Conservation (phyloP, 2,113 vertebrate genomes). For the Equus przewalskii region DNA sequence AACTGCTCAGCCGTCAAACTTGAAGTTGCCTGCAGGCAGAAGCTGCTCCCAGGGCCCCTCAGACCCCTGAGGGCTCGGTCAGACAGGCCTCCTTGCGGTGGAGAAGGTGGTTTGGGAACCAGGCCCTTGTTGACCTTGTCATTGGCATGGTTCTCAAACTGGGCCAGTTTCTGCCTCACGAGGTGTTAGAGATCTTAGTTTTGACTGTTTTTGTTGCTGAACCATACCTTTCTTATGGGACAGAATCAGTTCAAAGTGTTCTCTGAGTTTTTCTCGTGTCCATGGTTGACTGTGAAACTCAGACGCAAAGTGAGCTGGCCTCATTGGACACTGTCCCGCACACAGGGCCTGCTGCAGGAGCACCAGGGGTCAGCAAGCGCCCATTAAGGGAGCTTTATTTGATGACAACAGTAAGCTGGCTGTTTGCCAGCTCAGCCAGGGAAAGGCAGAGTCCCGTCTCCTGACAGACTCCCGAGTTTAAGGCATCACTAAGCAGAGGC, state of each 20-base stretch:
- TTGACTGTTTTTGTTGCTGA: neutral
- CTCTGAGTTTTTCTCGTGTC: neutral
- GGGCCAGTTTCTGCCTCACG: neutral
- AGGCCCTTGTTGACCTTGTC: neutral
- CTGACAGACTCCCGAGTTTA: neutral
- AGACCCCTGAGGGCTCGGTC: neutral
- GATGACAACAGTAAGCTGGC: neutral
- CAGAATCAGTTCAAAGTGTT: neutral
- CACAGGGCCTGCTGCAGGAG: neutral
- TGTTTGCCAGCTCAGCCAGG: neutral
- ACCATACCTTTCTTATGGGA: neutral
- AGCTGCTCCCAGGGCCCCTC: neutral
- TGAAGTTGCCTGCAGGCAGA: too few species aligned
- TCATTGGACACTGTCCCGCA: rapidly evolving
- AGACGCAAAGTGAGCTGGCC: rapidly evolving
- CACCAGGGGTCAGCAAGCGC: neutral
- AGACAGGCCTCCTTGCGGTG: neutral
- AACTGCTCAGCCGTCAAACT: neutral
- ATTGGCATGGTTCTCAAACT: neutral
- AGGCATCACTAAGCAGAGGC: neutral
- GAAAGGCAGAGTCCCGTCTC: neutral
- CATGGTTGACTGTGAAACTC: neutral
- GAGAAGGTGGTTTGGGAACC: too few species aligned
- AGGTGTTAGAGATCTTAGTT: neutral
- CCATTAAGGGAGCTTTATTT: neutral